phyloP scores from a whole-genome alignment of 2,888 invertebrate species.

The Phengaris alcon region DNA sequence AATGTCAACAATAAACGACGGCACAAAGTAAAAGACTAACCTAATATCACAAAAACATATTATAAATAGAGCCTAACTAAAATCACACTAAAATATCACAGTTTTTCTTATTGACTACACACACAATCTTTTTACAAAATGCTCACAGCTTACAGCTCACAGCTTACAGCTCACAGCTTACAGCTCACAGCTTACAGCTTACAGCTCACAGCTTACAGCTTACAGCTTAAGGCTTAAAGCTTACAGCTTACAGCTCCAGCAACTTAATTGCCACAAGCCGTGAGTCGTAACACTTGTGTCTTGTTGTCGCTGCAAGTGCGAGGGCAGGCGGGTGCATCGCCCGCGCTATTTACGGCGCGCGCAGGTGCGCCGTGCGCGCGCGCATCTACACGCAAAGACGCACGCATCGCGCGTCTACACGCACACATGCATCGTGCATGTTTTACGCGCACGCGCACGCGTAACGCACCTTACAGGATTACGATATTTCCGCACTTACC shows the following conservation, averaged over 20 bases:
- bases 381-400: constrained; percentile 3
- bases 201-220: too few relatives aligned
- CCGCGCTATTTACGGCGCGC: constrained; percentile 21
- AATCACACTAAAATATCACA: too few relatives aligned
- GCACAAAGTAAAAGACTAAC: too few relatives aligned
- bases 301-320: constrained; percentile 2
- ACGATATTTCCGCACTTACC: constrained; percentile 7
- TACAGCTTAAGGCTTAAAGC: too few relatives aligned
- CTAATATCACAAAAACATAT: too few relatives aligned
- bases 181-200: too few relatives aligned
- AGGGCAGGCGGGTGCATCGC: constrained; percentile 25
- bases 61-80: too few relatives aligned
- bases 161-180: too few relatives aligned
- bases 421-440: not conserved
- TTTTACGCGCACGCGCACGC: not conserved
- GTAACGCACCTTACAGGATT: not conserved
- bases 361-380: constrained; percentile 17
- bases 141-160: too few relatives aligned
- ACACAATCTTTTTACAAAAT: too few relatives aligned
- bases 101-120: too few relatives aligned
- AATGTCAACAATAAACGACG: too few relatives aligned
- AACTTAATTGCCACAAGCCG: not conserved
- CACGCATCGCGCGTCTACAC: not conserved
- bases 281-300: not conserved
- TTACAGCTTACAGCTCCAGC: not conserved